Base-by-base conservation (phyloP, 2,113 vertebrate genomes). In the Spilogale gracilis region DNA sequence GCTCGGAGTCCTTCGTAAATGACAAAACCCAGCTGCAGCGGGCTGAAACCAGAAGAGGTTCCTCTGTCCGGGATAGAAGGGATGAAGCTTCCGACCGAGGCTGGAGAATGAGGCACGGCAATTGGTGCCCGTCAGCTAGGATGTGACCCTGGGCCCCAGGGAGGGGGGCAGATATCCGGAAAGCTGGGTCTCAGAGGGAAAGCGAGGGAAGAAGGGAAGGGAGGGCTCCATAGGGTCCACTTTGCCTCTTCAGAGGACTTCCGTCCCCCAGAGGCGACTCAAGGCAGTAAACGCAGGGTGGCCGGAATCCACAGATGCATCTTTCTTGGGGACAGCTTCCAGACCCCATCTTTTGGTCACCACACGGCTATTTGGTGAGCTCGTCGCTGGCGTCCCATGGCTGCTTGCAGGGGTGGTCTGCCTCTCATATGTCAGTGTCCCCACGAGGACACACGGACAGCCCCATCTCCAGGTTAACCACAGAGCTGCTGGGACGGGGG, bases 381-480 rank as follows among this genome's bases (percentile, higher is more conserved):
- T 52, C 69, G 17, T 58, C 5, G 32, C 32, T n/a, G 80, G 52
- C 14, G 45, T 79, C 38, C 23, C 0, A 17, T 21, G 54, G 32
- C 60, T 91, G 61, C 43, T 20, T 20, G 25, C 23, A 38, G 45
- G 12, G 3, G 38, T 18, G 60, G 25, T 32, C 76, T 79, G 76
- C 48, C 52, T 10, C 18, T 45, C n/a, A 12, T 56, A 9, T 1
- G 6, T 56, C 4, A 9, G 14, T 12, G 21, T 20, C 73, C 60
- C 17, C 1, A 2, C 6, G 61, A 27, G 82, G 17, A 5, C 32
- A 21, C 11, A 9, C 61, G 30, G 3, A 30, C 2, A 2, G 6
- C 13, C 21, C 5, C 1, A 13, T 48, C 25, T 3, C 63, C 13
- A 1, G 27, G 5, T 18, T 1, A 8, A n/a, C 9, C 0, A 1